Conservation (phyloP, 2,797 vertebrate species). For the Netta rufina region DNA sequence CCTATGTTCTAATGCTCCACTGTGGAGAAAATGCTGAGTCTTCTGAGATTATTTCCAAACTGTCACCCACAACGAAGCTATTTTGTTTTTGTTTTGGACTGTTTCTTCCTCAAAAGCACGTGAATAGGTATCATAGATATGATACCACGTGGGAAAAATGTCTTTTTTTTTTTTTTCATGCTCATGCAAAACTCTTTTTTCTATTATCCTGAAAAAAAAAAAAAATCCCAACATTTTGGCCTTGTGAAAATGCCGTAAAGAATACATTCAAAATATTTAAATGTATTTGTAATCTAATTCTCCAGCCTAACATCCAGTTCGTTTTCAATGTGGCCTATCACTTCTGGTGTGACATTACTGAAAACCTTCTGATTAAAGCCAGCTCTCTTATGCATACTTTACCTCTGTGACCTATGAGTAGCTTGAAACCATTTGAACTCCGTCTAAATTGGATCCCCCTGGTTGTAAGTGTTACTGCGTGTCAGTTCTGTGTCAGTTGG, state of each 20-base stretch:
- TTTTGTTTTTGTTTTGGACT: not conserved
- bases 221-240: not conserved
- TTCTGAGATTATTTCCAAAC: not conserved
- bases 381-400: conserved; percentile 62
- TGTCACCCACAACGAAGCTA: not conserved
- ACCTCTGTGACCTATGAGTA: conserved; percentile 65
- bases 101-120: not conserved
- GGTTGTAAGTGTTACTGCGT: conserved; percentile 60
- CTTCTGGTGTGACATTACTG: conserved; percentile 51
- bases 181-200: not conserved
- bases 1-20: not conserved
- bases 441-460: conserved; percentile 63
- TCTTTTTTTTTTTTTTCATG: not conserved
- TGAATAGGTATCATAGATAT: not conserved
- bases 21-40: not conserved
- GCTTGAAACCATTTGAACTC: conserved; percentile 67
- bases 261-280: conserved; percentile 5
- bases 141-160: not conserved
- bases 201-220: not conserved
- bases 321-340: conserved; percentile 38
- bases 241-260: conserved; percentile 18
- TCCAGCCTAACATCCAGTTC: conserved; percentile 18
- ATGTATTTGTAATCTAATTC: conserved; percentile 40
- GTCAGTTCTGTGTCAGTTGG: conserved; percentile 68
- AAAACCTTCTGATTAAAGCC: conserved; percentile 63